Conservation (phyloP, 1,140 invertebrate genomes). For the Drosophila paulistorum region DNA sequence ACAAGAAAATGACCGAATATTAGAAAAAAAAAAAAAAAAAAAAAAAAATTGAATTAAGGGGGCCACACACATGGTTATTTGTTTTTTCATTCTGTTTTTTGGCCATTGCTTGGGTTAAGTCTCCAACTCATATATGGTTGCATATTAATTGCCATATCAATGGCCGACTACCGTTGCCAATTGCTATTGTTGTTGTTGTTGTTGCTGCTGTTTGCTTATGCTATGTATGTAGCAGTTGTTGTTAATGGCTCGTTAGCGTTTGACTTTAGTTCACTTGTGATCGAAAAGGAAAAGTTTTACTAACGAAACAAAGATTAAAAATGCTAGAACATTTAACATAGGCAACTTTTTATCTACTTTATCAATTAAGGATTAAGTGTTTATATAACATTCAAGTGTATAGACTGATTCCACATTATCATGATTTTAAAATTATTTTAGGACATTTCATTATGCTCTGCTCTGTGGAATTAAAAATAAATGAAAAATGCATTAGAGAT, state of each 20-base stretch:
- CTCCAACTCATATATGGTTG: slow-evolving; percentile 38
- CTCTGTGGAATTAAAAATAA: too few relatives aligned
- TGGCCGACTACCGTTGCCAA: slow-evolving; percentile 63
- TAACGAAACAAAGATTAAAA: too few relatives aligned
- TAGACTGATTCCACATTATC: too few relatives aligned
- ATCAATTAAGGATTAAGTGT: too few relatives aligned
- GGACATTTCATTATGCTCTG: too few relatives aligned
- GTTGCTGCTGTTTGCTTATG: slow-evolving; percentile 22
- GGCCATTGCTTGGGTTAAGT: slow-evolving; percentile 36
- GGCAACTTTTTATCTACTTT: too few relatives aligned
- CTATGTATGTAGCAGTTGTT: slow-evolving; percentile 14
- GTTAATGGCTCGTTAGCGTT: slow-evolving; percentile 64
- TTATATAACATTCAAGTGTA: too few relatives aligned
- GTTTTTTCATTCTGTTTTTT: slow-evolving; percentile 24
- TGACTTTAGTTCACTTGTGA: slow-evolving; percentile 36
- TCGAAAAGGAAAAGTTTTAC: background rate
- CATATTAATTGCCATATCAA: slow-evolving; percentile 77
- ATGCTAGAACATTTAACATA: background rate
- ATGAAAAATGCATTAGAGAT: too few relatives aligned
- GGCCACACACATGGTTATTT: slow-evolving; percentile 57
- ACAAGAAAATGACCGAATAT: slow-evolving; percentile 1
- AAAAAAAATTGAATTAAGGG: background rate
- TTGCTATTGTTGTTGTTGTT: slow-evolving; percentile 50
- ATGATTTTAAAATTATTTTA: too few relatives aligned
- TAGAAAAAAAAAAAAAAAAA: too few relatives aligned